Conservation (phyloP, 2,797 vertebrate species). For the Acrocephalus scirpaceus region DNA sequence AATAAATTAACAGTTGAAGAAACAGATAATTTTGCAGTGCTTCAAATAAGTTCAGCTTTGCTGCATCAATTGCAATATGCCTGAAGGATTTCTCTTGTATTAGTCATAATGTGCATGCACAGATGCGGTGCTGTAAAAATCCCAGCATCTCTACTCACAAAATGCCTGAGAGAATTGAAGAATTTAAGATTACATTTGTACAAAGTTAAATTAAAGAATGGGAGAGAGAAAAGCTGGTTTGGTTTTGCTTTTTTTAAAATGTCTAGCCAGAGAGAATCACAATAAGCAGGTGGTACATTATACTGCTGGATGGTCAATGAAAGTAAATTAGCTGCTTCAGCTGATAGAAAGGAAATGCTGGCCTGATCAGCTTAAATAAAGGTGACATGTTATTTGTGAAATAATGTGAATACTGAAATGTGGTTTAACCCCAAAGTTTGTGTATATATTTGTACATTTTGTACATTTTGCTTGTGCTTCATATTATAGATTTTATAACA, state of each 20-base stretch:
- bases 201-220: conserved; percentile 56
- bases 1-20: conserved; percentile 30
- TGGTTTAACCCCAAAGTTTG: conserved; percentile 68
- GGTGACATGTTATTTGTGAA: conserved; percentile 77
- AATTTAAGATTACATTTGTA: conserved; percentile 63
- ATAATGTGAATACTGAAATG: conserved; percentile 70
- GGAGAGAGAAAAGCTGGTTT: not conserved
- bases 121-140: conserved; percentile 47
- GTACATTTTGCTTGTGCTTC: not conserved
- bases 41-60: conserved; percentile 41
- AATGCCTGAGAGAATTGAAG: conserved; percentile 39
- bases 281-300: conserved; percentile 76
- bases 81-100: conserved; percentile 42
- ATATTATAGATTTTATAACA: not conserved
- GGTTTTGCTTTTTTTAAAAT: not conserved
- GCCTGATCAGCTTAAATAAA: conserved; percentile 68
- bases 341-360: conserved; percentile 68
- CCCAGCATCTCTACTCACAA: not conserved
- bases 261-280: conserved; percentile 53
- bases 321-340: conserved; percentile 77
- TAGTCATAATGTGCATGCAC: conserved; percentile 50
- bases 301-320: conserved; percentile 74
- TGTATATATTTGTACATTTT: not conserved
- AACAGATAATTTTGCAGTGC: not conserved
- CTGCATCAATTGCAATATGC: conserved; percentile 37